Conservation (phyloP, 2,113 vertebrate genomes). For the Petromus typicus region DNA sequence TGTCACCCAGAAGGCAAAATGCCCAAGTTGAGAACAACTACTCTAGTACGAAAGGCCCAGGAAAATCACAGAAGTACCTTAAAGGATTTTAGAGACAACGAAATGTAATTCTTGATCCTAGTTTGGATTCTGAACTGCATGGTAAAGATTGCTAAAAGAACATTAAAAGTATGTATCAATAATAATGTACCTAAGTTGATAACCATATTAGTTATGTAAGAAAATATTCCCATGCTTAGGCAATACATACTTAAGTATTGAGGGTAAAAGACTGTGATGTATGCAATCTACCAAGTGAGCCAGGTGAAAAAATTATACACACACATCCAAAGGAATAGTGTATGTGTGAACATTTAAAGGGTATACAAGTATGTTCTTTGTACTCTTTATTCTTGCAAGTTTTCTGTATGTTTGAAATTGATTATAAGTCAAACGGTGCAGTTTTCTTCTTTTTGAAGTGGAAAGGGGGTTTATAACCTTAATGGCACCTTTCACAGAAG, state of each 20-base stretch:
- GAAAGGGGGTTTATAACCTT: background rate
- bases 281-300: conserved; percentile 35
- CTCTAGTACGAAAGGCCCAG: conserved; percentile 12
- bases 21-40: background rate
- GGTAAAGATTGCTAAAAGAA: background rate
- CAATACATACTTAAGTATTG: conserved; percentile 33
- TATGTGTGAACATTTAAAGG: background rate
- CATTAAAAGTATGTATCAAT: background rate
- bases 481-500: background rate
- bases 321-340: background rate
- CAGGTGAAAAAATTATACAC: background rate
- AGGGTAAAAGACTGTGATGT: background rate
- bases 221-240: background rate
- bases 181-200: conserved; percentile 9
- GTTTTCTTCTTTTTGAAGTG: background rate
- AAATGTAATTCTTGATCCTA: background rate
- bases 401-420: conserved; percentile 35
- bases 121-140: background rate
- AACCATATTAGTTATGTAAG: background rate
- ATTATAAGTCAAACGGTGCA: conserved; percentile 1
- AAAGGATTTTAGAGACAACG: background rate
- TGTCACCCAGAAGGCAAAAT: background rate
- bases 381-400: conserved; percentile 50
- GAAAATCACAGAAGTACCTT: background rate
- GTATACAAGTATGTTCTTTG: background rate